These are phyloP conservation scores for Brachyhypopomus gauderio DNA, from an alignment of 2,113 vertebrate genomes.

Conservation along the genomic window DNA sequence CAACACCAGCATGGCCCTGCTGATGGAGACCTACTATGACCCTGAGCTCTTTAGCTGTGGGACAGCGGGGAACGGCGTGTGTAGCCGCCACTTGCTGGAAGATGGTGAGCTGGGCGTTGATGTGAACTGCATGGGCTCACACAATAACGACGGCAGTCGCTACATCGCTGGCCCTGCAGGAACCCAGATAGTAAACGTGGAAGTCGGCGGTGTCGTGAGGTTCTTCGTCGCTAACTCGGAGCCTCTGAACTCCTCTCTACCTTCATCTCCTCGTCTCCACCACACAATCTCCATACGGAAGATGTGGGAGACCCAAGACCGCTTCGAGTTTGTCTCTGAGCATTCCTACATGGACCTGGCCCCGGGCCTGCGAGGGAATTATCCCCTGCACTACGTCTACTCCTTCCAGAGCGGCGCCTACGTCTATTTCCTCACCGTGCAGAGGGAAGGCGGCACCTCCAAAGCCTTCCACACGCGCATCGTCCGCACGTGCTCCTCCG, in stretches of 20 bases:
- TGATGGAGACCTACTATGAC: slow-evolving; percentile 92
- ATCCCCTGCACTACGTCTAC: slow-evolving; percentile 88
- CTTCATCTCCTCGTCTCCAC: slow-evolving; percentile 59
- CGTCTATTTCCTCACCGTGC: slow-evolving; percentile 92
- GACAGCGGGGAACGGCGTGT: slow-evolving; percentile 82
- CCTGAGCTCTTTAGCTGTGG: slow-evolving; percentile 93
- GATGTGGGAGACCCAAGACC: slow-evolving; percentile 91
- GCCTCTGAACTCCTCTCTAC: slow-evolving; percentile 59
- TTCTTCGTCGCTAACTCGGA: slow-evolving; percentile 94
- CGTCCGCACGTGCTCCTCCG: slow-evolving; percentile 88
- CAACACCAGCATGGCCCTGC: slow-evolving; percentile 86
- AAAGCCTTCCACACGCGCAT: slow-evolving; percentile 91
- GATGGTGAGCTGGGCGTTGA: slow-evolving; percentile 74
- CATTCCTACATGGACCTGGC: slow-evolving; percentile 90
- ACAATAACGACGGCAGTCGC: slow-evolving; percentile 65
- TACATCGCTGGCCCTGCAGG: slow-evolving; percentile 87
- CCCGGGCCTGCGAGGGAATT: slow-evolving; percentile 81
- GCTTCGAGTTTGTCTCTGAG: slow-evolving; percentile 90
- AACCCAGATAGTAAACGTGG: slow-evolving; percentile 85
- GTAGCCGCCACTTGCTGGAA: slow-evolving; percentile 83
- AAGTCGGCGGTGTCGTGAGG: slow-evolving; percentile 84
- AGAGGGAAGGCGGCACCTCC: slow-evolving; percentile 81
- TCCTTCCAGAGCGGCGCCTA: slow-evolving; percentile 91
- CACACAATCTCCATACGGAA: slow-evolving; percentile 90
- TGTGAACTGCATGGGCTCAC: slow-evolving; percentile 82